phyloP scores from a whole-genome alignment of 2,797 vertebrate genomes.

The Rachycentron canadum region DNA sequence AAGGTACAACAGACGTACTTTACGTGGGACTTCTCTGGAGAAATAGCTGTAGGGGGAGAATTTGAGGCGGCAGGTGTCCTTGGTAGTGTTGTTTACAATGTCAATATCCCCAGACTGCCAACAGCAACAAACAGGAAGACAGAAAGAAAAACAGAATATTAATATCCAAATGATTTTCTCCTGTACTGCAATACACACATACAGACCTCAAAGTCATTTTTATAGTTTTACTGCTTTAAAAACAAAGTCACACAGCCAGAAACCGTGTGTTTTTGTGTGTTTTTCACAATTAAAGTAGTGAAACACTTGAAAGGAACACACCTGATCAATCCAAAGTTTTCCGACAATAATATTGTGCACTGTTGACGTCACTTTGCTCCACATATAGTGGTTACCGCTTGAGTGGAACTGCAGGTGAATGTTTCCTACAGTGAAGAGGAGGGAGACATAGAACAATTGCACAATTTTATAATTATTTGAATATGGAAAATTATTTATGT shows the following conservation, averaged over 20 bases:
- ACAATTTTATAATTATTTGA: neutral
- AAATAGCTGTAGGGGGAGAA: constrained; percentile 98
- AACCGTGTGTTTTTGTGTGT: neutral
- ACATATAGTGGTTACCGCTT: constrained; percentile 93
- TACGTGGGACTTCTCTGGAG: constrained; percentile 94
- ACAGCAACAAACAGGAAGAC: constrained; percentile 47
- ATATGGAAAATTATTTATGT: neutral
- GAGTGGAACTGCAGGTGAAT: constrained; percentile 95
- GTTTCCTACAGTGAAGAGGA: constrained; percentile 82
- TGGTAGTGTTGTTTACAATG: constrained; percentile 94
- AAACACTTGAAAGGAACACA: constrained; percentile 61
- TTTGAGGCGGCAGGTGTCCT: constrained; percentile 94
- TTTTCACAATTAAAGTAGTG: neutral
- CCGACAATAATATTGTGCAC: constrained; percentile 98
- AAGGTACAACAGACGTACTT: constrained; percentile 82
- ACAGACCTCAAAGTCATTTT: neutral
- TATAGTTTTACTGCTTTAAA: neutral
- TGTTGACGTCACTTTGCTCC: constrained; percentile 97
- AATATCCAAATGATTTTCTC: neutral
- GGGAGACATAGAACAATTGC: constrained; percentile 3
- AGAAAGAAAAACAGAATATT: constrained; percentile 13
- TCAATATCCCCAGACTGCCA: constrained; percentile 96
- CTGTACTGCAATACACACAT: neutral
- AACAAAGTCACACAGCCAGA: neutral
- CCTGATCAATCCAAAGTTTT: constrained; percentile 98